Evolutionary conservation across 2,113 vertebrate genomes (phyloP).

Genomic region (Oreochromis tanganicae): DNA sequence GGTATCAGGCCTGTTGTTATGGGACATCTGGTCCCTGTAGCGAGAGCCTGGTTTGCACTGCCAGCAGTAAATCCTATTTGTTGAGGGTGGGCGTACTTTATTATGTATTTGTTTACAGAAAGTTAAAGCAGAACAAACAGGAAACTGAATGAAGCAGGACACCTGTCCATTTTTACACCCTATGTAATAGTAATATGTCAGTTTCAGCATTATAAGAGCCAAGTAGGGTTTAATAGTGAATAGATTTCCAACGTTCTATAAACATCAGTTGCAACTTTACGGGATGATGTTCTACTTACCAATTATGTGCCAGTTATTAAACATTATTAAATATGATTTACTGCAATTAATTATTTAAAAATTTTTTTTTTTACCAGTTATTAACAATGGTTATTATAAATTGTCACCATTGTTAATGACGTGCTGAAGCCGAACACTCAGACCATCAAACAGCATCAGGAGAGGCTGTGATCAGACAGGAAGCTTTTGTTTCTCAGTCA

Average conservation of each 20-base stretch:
- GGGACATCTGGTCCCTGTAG: neutral
- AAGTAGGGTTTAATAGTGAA: neutral
- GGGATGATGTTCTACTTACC: neutral
- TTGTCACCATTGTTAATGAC: neutral
- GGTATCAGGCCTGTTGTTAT: neutral
- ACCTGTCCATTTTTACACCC: neutral
- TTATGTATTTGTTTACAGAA: neutral
- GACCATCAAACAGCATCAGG: neutral
- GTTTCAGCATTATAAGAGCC: neutral
- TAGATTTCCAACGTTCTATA: neutral
- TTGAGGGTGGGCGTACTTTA: neutral
- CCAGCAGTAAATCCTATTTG: neutral
- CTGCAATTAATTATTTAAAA: too few species aligned
- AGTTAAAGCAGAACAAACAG: neutral
- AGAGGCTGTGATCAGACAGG: neutral
- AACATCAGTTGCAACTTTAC: neutral
- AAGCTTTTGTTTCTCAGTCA: constrained; percentile 8
- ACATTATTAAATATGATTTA: neutral
- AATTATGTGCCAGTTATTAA: neutral
- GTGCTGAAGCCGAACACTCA: neutral
- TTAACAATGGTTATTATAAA: neutral
- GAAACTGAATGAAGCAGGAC: neutral
- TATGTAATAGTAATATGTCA: neutral
- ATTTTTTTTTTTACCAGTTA: neutral
- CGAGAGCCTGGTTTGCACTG: neutral